These are phyloP conservation scores for Oncorhynchus masou DNA, from an alignment of 2,113 vertebrate genomes.

Conservation along the genomic window DNA sequence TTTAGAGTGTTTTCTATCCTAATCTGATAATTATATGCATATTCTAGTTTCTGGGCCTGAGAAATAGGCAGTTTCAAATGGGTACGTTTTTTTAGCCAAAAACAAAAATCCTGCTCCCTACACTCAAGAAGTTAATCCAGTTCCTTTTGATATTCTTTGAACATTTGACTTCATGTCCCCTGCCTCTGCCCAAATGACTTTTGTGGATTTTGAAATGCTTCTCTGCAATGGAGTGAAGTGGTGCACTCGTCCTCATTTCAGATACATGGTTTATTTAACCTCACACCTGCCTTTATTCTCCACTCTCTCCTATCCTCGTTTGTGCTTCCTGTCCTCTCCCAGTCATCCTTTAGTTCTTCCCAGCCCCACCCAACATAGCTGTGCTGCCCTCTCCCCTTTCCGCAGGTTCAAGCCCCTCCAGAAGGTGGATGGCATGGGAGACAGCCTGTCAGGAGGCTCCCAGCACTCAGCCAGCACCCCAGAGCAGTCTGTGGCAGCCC, in stretches of 20 bases:
- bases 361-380: conserved; percentile 15
- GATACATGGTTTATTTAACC: not conserved
- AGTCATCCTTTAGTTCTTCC: conserved; percentile 5
- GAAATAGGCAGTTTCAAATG: no score
- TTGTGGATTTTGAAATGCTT: not conserved
- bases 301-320: not conserved
- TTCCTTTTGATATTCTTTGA: not conserved
- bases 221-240: not conserved
- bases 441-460: conserved; percentile 77
- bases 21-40: no score
- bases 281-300: not conserved
- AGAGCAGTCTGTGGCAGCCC: conserved; percentile 88
- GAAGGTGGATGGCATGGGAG: conserved; percentile 86
- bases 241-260: no score
- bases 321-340: not conserved
- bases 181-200: not conserved
- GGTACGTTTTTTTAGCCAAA: no score
- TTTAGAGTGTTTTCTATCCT: no score
- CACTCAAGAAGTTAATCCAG: not conserved
- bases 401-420: conserved; percentile 88
- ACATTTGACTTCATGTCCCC: not conserved
- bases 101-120: no score
- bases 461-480: conserved; percentile 79
- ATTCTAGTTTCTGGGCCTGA: no score
- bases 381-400: conserved; percentile 5